Evolutionary conservation across 2,113 vertebrate species (phyloP).

Genomic region (Ochotona curzoniae): DNA sequence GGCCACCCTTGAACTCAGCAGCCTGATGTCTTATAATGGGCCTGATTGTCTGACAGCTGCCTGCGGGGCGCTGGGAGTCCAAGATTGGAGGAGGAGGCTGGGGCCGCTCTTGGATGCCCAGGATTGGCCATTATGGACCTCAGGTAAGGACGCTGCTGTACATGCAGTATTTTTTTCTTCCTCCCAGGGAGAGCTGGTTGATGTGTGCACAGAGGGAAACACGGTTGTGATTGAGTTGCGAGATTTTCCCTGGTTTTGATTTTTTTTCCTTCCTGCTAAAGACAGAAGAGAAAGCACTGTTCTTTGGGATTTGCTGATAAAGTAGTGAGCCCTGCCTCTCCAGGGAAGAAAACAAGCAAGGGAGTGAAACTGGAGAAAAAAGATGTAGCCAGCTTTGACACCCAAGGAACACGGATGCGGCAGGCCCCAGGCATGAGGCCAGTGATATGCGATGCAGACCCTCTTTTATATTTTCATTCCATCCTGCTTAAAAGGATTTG

Average conservation of each 20-base stretch:
- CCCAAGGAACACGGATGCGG: not conserved
- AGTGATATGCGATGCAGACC: not conserved
- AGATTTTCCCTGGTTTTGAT: slow-evolving; percentile 3
- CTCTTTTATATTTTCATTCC: not conserved
- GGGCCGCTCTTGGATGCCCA: slow-evolving; percentile 44
- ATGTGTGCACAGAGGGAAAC: not conserved
- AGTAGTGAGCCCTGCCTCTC: not conserved
- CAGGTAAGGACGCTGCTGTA: slow-evolving; percentile 81
- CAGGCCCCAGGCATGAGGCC: not conserved
- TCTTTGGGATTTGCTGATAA: not conserved
- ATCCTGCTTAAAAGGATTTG: slow-evolving; percentile 29
- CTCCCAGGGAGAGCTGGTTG: not conserved
- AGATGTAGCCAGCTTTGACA: not conserved
- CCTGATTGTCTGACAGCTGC: slow-evolving; percentile 78
- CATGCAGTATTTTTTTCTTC: slow-evolving; percentile 16
- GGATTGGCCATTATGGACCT: slow-evolving; percentile 76
- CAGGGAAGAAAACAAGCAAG: not conserved
- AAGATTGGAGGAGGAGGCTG: slow-evolving; percentile 63
- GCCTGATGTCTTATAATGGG: slow-evolving; percentile 80
- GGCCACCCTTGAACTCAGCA: slow-evolving; percentile 84
- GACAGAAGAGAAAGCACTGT: not conserved
- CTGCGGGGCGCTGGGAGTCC: slow-evolving; percentile 63
- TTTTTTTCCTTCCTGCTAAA: not conserved
- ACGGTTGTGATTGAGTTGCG: not conserved
- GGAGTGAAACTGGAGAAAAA: not conserved